A percentile compares a stretch with the other conserved stretches of the same genome.
These are phyloP conservation scores for Lacerta viridis DNA, from an alignment of 2,797 vertebrate species.

Conservation along the genomic window DNA sequence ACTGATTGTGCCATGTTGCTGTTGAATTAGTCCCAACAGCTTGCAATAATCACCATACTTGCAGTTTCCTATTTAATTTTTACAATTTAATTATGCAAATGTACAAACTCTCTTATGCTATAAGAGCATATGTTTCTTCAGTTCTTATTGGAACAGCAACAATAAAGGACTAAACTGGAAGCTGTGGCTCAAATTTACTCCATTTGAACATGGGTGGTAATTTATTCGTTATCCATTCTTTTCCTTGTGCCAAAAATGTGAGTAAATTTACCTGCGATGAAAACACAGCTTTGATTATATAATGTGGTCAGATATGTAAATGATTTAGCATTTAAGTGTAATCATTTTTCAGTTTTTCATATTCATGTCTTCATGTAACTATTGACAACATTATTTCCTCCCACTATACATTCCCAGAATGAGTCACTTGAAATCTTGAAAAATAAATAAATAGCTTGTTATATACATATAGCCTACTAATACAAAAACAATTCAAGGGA, in stretches of 20 bases:
- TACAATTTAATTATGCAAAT: neutral
- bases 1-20: neutral
- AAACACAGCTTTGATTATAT: neutral
- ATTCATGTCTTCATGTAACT: neutral
- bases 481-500: neutral
- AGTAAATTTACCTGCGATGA: neutral
- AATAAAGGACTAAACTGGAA: neutral
- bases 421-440: neutral
- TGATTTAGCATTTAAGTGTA: neutral
- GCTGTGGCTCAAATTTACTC: neutral
- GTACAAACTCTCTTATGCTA: neutral
- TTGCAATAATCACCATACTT: neutral
- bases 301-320: neutral
- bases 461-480: neutral
- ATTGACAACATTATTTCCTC: neutral
- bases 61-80: neutral
- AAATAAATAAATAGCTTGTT: neutral
- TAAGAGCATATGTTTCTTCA: too few species aligned
- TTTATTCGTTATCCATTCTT: neutral
- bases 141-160: neutral
- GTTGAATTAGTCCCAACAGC: neutral
- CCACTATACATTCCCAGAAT: neutral
- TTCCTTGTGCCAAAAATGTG: neutral
- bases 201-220: neutral
- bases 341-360: neutral